Percentiles rank a stretch among this genome's conserved stretches.
Conservation (phyloP, 2,888 invertebrate genomes). For the Pherbina coryleti region DNA sequence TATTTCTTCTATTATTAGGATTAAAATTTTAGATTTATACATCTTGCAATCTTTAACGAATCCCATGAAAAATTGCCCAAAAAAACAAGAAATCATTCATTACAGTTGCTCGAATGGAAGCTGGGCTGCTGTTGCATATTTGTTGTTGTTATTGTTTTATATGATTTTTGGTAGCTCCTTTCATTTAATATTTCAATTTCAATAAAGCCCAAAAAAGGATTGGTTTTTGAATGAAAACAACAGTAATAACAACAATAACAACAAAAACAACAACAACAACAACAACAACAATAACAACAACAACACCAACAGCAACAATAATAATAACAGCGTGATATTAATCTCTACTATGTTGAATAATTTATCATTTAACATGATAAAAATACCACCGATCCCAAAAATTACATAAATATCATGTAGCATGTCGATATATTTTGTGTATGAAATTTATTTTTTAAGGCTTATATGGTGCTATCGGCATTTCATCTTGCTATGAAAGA, state of each 20-base stretch:
- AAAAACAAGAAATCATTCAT: neutral
- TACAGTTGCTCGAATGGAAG: neutral
- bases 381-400: slow-evolving; percentile 15
- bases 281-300: slow-evolving; percentile 7
- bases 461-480: too few relatives aligned
- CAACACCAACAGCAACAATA: neutral
- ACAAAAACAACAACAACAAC: neutral
- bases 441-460: too few relatives aligned
- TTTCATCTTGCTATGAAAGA: too few relatives aligned
- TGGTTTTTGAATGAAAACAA: neutral
- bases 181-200: neutral
- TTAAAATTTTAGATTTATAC: neutral
- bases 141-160: neutral
- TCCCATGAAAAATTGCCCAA: neutral
- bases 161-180: neutral
- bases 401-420: neutral
- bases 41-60: neutral
- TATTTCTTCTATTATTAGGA: neutral
- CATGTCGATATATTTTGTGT: neutral
- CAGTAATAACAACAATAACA: neutral
- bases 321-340: slow-evolving; percentile 2
- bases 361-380: neutral
- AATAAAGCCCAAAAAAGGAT: neutral
- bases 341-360: slow-evolving; percentile 18
- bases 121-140: neutral